Percentiles rank a stretch among this genome's conserved stretches.
phyloP scores from a whole-genome alignment of 2,113 vertebrate species.

The Trogon melanurus region DNA sequence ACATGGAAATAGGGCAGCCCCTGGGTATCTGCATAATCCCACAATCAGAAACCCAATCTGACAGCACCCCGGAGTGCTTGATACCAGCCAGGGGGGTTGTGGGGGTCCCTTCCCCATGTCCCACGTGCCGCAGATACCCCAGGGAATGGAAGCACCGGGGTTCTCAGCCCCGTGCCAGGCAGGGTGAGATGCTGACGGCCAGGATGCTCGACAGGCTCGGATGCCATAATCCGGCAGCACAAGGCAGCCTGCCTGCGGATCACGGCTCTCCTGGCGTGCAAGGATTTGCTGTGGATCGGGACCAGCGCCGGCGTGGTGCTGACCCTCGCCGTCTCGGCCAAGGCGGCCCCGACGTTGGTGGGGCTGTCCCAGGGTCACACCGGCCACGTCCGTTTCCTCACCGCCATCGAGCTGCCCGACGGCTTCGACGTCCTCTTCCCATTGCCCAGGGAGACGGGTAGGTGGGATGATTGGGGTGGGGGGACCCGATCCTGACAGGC shows the following conservation, averaged over 20 bases:
- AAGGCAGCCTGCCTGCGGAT: slow-evolving; percentile 96
- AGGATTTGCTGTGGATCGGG: slow-evolving; percentile 95
- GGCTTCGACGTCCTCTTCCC: slow-evolving; percentile 87
- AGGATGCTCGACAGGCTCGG: slow-evolving; percentile 77
- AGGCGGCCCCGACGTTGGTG: slow-evolving; percentile 80
- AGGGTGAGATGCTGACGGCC: accelerated
- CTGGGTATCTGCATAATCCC: no score
- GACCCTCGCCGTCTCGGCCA: slow-evolving; percentile 83
- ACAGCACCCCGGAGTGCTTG: neutral
- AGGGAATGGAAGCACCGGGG: accelerated
- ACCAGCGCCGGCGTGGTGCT: slow-evolving; percentile 96
- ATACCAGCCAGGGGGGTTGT: accelerated
- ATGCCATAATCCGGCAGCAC: slow-evolving; percentile 97
- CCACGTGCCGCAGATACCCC: accelerated
- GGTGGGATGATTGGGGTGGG: accelerated
- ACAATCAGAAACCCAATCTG: no score
- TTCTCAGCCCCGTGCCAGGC: accelerated
- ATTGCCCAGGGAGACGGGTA: neutral
- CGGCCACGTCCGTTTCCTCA: slow-evolving; percentile 95
- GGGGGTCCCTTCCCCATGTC: accelerated
- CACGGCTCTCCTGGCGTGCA: slow-evolving; percentile 92
- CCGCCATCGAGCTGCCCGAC: slow-evolving; percentile 91
- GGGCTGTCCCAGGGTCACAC: slow-evolving; percentile 96
- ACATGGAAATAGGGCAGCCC: no score
- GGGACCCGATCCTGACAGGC: accelerated